Percentiles rank a stretch among this genome's conserved stretches.
Conservation (phyloP, 2,888 invertebrate species). For the Drosophila mimetica region DNA sequence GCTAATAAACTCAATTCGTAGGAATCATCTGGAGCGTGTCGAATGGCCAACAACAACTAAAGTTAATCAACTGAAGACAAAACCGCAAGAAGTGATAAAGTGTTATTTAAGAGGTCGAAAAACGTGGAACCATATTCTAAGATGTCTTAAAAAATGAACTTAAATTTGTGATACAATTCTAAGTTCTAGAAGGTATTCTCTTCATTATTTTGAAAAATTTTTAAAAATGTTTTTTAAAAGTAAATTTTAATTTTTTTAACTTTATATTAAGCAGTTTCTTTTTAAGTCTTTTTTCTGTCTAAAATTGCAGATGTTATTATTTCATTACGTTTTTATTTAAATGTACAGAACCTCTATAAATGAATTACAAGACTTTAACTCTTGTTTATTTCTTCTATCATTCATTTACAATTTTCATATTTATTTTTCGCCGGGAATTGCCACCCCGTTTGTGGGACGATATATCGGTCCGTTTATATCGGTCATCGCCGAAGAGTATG, state of each 20-base stretch:
- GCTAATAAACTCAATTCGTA: constrained; percentile 11
- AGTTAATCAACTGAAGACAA: background rate
- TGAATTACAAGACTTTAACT: background rate
- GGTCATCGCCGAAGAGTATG: constrained; percentile 76
- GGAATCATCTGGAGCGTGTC: constrained; percentile 25
- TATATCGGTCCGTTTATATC: no score
- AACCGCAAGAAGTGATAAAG: background rate
- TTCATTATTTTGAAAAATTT: no score
- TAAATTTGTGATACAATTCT: no score
- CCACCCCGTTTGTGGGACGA: constrained; percentile 55
- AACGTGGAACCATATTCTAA: background rate
- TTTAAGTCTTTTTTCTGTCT: no score
- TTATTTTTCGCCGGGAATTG: constrained; percentile 41
- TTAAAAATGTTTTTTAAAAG: no score
- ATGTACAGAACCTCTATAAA: no score
- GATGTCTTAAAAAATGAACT: no score
- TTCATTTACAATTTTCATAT: background rate
- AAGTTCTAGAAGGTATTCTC: no score
- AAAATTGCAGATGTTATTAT: no score
- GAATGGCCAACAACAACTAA: background rate
- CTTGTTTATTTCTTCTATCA: background rate
- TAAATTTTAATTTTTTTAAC: no score
- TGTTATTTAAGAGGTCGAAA: background rate
- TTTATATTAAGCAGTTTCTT: no score
- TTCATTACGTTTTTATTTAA: no score